phyloP scores from a whole-genome alignment of 2,797 vertebrate species.

The Pachyuromys duprasi region DNA sequence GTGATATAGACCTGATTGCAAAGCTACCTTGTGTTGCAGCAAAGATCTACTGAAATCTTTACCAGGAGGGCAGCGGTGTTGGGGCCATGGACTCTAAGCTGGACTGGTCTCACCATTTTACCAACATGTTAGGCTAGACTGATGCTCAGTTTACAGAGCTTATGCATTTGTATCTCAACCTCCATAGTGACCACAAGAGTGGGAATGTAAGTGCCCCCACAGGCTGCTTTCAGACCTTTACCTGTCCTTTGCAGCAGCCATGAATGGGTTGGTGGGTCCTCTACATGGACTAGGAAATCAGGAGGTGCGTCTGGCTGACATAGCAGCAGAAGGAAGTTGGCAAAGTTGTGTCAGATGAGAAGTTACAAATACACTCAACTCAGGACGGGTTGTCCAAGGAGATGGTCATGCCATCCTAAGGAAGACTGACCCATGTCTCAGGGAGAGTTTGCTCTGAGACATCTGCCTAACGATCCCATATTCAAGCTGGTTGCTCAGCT shows the following conservation, averaged over 20 bases:
- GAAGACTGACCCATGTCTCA: slow-evolving; percentile 99
- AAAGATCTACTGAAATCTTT: slow-evolving; percentile 98
- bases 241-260: slow-evolving; percentile 96
- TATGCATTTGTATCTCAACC: slow-evolving; percentile 97
- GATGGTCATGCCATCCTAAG: slow-evolving; percentile 97
- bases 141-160: slow-evolving; percentile 96
- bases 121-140: slow-evolving; percentile 98
- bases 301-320: slow-evolving; percentile 98
- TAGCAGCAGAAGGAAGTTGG: slow-evolving; percentile 97
- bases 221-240: slow-evolving; percentile 98
- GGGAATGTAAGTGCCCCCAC: slow-evolving; percentile 98
- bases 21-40: slow-evolving; percentile 98
- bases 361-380: slow-evolving; percentile 98
- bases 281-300: slow-evolving; percentile 98
- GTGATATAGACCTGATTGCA: slow-evolving; percentile 98
- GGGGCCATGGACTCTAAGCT: slow-evolving; percentile 97
- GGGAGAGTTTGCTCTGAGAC: slow-evolving; percentile 97
- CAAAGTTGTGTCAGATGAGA: slow-evolving; percentile 96
- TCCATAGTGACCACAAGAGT: slow-evolving; percentile 96
- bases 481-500: slow-evolving; percentile 97
- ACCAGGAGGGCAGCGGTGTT: slow-evolving; percentile 97
- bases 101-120: slow-evolving; percentile 99
- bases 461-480: slow-evolving; percentile 95
- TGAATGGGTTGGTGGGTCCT: slow-evolving; percentile 97
- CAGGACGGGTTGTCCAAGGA: slow-evolving; percentile 97